A percentile compares a stretch with the other conserved stretches of the same genome.
phyloP scores from a whole-genome alignment of 2,113 vertebrate genomes.

The Anguilla rostrata region DNA sequence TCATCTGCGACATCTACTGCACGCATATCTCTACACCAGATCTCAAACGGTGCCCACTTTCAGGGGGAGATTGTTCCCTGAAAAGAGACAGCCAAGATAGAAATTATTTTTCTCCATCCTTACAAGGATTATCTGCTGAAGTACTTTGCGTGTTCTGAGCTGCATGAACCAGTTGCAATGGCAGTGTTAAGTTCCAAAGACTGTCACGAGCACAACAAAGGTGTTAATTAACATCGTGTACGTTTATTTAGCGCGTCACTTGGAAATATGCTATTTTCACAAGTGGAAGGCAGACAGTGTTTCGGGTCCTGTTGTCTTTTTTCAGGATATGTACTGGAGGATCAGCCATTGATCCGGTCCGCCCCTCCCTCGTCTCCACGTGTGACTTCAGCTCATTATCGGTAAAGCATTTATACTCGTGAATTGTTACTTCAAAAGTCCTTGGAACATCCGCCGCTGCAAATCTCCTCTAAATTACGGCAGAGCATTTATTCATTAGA shows the following conservation, averaged over 20 bases:
- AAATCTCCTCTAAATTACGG: constrained; percentile 34
- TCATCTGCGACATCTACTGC: neutral
- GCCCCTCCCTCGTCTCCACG: constrained; percentile 21
- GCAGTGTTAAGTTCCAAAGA: neutral
- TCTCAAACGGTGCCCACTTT: constrained; percentile 4
- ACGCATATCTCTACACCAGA: constrained; percentile 8
- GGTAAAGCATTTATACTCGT: constrained; percentile 34
- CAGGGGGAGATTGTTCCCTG: neutral
- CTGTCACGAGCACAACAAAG: neutral
- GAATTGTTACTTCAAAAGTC: constrained; percentile 30
- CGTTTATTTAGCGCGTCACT: constrained; percentile 9
- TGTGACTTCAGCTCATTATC: constrained; percentile 31
- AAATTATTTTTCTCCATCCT: neutral
- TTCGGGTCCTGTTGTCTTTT: constrained; percentile 21
- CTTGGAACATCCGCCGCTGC: constrained; percentile 29
- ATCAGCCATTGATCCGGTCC: constrained; percentile 12
- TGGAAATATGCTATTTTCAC: neutral
- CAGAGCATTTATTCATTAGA: constrained; percentile 36
- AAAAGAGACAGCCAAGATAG: neutral
- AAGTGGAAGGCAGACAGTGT: constrained; percentile 26
- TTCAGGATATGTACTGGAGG: constrained; percentile 3
- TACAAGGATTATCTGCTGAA: constrained; percentile 14
- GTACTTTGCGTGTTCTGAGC: neutral
- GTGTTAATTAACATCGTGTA: neutral
- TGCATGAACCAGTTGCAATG: neutral